Evolutionary conservation across 92 coral and sea anemone genomes (phyloP).

Genomic region (Zoanthus gigantus): DNA sequence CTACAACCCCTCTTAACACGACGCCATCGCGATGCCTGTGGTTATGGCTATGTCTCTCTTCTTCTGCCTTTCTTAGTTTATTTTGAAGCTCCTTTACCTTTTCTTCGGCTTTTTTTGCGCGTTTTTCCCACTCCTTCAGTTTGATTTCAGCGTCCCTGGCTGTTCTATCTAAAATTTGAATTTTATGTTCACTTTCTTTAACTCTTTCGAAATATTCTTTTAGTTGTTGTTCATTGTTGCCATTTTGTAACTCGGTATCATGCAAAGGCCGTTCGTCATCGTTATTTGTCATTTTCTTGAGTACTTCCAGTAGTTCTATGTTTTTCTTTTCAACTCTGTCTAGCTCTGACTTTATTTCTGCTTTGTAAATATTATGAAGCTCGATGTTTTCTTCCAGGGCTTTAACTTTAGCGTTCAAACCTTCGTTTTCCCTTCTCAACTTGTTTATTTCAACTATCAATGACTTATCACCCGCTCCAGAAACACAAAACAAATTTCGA

Average conservation of each 20-base stretch:
- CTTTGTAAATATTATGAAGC: constrained; percentile 87
- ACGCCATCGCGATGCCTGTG: constrained; percentile 25
- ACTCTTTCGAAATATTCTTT: constrained; percentile 49
- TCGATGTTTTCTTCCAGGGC: constrained; percentile 94
- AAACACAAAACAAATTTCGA: constrained; percentile 24
- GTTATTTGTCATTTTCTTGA: constrained; percentile 2
- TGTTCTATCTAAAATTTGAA: constrained; percentile 37
- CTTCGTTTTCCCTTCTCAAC: constrained; percentile 85
- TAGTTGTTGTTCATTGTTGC: constrained; percentile 49
- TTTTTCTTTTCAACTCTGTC: constrained; percentile 79
- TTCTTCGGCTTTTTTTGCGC: constrained; percentile 37
- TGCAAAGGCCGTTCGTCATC: not conserved
- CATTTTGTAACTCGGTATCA: constrained; percentile 43
- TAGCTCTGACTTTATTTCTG: constrained; percentile 86
- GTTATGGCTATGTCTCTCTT: not conserved
- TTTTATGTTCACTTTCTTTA: constrained; percentile 50
- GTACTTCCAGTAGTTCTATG: constrained; percentile 52
- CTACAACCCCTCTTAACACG: constrained; percentile 13
- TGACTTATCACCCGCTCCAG: constrained; percentile 66
- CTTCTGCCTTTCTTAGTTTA: constrained; percentile 9
- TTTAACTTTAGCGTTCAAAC: constrained; percentile 83
- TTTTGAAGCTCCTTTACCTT: constrained; percentile 37
- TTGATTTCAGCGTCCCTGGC: constrained; percentile 56
- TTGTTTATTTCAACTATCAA: constrained; percentile 65
- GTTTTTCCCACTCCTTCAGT: constrained; percentile 49